Percentiles rank a stretch among this genome's conserved stretches.
Conservation (phyloP, 2,797 vertebrate genomes). For the Spheniscus humboldti region DNA sequence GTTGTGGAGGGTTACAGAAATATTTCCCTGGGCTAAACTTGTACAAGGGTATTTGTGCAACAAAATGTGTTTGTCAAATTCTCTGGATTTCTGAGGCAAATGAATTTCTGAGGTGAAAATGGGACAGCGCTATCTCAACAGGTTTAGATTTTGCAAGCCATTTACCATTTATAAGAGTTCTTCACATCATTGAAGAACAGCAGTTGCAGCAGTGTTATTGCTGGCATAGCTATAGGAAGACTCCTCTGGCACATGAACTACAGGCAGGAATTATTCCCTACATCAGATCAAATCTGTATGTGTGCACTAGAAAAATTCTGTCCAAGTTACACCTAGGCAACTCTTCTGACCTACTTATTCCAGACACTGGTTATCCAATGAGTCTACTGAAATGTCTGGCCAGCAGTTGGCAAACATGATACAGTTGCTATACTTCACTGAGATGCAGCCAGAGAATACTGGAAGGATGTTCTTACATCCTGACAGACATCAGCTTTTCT, state of each 20-base stretch:
- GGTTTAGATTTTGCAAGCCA: background rate
- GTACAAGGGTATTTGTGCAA: background rate
- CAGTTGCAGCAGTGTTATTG: background rate
- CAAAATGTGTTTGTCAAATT: background rate
- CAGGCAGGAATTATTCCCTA: background rate
- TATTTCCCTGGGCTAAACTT: background rate
- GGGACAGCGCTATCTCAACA: background rate
- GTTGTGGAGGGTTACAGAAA: background rate
- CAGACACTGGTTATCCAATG: background rate
- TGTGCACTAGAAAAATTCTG: background rate
- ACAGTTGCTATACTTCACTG: background rate
- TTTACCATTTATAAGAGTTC: background rate
- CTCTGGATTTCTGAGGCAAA: background rate
- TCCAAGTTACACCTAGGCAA: background rate
- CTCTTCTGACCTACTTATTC: background rate
- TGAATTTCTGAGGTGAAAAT: background rate
- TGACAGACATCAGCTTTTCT: background rate
- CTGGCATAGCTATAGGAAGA: background rate
- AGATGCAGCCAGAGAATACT: background rate
- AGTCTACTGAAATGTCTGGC: background rate
- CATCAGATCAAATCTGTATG: background rate
- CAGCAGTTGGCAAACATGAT: background rate
- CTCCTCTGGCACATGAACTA: background rate
- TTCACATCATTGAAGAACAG: background rate
- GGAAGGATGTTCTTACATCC: background rate